Evolutionary conservation across 2,113 vertebrate genomes (phyloP).

Genomic region (Lophius piscatorius): DNA sequence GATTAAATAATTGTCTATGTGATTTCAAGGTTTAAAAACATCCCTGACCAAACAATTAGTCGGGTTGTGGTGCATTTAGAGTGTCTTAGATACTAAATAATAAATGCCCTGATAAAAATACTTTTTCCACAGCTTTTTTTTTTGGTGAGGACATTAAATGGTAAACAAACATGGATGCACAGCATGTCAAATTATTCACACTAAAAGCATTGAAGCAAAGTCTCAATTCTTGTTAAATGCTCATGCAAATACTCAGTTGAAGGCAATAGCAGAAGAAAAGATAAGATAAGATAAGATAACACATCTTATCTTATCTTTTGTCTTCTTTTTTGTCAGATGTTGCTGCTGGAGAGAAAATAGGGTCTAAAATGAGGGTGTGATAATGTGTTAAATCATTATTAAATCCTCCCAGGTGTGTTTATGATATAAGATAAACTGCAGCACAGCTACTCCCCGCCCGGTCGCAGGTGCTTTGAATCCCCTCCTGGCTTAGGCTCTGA

Average conservation of each 20-base stretch:
- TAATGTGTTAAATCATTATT: constrained; percentile 77
- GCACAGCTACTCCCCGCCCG: neutral
- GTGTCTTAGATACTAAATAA: too few species aligned
- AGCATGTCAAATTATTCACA: neutral
- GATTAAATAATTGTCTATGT: too few species aligned
- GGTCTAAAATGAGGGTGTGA: constrained; percentile 49
- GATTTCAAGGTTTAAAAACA: too few species aligned
- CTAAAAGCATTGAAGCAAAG: neutral
- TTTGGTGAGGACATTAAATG: too few species aligned
- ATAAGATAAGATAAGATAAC: too few species aligned
- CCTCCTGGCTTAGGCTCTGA: constrained; percentile 19
- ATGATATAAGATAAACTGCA: neutral
- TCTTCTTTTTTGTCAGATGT: constrained; percentile 59
- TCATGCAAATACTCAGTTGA: neutral
- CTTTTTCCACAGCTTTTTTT: too few species aligned
- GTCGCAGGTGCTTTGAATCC: constrained; percentile 15
- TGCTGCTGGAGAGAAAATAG: constrained; percentile 31
- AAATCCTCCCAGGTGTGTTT: too few species aligned
- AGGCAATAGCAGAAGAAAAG: neutral
- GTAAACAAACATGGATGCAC: neutral
- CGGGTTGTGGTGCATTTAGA: too few species aligned
- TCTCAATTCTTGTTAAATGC: neutral
- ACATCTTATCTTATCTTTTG: too few species aligned
- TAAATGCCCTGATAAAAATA: too few species aligned
- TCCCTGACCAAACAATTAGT: too few species aligned